These are phyloP conservation scores for Acronicta leporina DNA, from an alignment of 2,888 invertebrate genomes.

Conservation along the genomic window DNA sequence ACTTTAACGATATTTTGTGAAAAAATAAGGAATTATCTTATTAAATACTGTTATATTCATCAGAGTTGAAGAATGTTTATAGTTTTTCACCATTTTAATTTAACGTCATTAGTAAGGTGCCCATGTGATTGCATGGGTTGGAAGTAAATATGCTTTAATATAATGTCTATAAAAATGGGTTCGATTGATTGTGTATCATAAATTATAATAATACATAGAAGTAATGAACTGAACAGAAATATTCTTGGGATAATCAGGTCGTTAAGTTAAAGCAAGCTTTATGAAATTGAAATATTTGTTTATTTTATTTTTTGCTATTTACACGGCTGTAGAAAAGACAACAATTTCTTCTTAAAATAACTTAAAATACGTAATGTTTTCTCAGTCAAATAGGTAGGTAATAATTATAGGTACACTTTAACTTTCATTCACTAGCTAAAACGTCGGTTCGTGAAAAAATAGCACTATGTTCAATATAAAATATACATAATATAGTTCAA, in stretches of 20 bases:
- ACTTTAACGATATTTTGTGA: constrained; percentile 7
- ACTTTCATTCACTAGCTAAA: constrained; percentile 67
- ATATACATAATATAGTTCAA: constrained; percentile 72
- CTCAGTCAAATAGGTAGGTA: constrained; percentile 78
- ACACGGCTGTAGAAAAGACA: constrained; percentile 87
- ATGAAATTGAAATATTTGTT: constrained; percentile 75
- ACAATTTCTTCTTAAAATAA: constrained; percentile 82
- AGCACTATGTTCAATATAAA: constrained; percentile 72
- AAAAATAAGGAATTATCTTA: neutral
- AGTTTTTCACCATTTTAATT: neutral
- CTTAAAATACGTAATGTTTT: constrained; percentile 82
- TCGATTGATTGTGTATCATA: neutral
- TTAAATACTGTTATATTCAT: too few species aligned
- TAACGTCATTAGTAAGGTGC: neutral
- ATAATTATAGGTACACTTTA: constrained; percentile 70
- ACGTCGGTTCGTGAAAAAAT: constrained; percentile 82
- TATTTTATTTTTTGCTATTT: constrained; percentile 79
- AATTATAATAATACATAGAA: neutral
- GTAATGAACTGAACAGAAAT: neutral
- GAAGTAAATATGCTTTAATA: too few species aligned
- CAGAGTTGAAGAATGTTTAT: neutral
- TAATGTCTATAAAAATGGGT: neutral
- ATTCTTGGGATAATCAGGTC: constrained; percentile 11
- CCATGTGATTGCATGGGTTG: too few species aligned
- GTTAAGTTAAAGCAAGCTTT: constrained; percentile 45